Conservation (phyloP, 2,797 vertebrate species). For the Siniperca obscura region DNA sequence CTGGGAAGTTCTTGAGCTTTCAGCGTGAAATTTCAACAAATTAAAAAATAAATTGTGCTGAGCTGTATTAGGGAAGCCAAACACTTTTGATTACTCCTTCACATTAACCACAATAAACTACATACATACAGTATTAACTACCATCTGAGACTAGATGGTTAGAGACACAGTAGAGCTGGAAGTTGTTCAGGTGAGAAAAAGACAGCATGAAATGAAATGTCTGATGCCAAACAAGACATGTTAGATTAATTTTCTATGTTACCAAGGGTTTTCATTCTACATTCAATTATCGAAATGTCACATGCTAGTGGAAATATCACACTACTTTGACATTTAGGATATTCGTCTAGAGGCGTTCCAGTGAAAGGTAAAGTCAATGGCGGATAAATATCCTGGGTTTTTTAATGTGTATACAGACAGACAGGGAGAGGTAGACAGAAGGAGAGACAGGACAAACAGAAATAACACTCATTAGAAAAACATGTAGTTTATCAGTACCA, state of each 20-base stretch:
- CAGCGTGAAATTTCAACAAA: not conserved
- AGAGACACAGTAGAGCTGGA: slow-evolving; percentile 24
- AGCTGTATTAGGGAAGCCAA: slow-evolving; percentile 58
- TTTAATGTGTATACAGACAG: slow-evolving; percentile 78
- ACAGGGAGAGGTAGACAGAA: slow-evolving; percentile 66
- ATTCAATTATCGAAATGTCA: slow-evolving; percentile 43
- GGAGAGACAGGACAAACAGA: slow-evolving; percentile 69
- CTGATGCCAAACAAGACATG: slow-evolving; percentile 29
- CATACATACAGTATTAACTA: slow-evolving; percentile 12
- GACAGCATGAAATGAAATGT: slow-evolving; percentile 49
- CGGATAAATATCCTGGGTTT: slow-evolving; percentile 51
- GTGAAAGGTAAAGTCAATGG: slow-evolving; percentile 57
- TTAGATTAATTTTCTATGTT: slow-evolving; percentile 57
- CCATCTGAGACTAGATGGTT: slow-evolving; percentile 49
- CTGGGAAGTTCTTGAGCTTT: not conserved
- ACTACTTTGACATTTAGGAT: slow-evolving; percentile 58
- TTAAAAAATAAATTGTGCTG: not conserved
- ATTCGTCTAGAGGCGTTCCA: slow-evolving; percentile 36
- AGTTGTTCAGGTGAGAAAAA: slow-evolving; percentile 30
- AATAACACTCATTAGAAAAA: slow-evolving; percentile 63
- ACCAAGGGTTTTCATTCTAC: slow-evolving; percentile 23
- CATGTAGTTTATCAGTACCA: rapidly evolving
- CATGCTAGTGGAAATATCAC: slow-evolving; percentile 47
- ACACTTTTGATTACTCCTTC: slow-evolving; percentile 15
- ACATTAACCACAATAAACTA: slow-evolving; percentile 5